Percentiles rank a stretch among this genome's conserved stretches.
Evolutionary conservation across 2,797 vertebrate genomes (phyloP).

Genomic region (Halcyon leucocephala): DNA sequence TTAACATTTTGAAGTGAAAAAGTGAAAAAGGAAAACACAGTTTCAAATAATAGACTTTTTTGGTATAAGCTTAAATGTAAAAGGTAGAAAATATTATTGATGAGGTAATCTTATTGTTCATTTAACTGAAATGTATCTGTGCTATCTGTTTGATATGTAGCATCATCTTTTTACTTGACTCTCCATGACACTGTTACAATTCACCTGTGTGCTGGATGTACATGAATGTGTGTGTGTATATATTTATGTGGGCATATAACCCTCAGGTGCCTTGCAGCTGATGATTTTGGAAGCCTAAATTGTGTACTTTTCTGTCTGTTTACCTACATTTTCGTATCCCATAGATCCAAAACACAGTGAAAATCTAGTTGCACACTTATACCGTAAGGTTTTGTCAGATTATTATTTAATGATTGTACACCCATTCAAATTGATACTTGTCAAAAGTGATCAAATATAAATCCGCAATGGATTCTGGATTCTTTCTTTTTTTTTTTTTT

Average conservation of each 20-base stretch:
- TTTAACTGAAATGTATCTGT: neutral
- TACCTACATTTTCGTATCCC: neutral
- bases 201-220: neutral
- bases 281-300: neutral
- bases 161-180: neutral
- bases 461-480: neutral
- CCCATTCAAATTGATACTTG: neutral
- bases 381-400: neutral
- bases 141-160: neutral
- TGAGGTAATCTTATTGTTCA: neutral
- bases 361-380: neutral
- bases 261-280: neutral
- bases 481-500: neutral
- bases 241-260: neutral
- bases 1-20: conserved; percentile 15
- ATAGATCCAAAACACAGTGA: neutral
- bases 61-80: neutral
- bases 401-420: neutral
- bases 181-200: conserved; percentile 16
- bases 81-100: neutral
- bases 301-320: neutral
- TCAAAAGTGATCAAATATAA: neutral
- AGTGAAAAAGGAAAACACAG: neutral
- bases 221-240: neutral
- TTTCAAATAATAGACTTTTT: neutral